These are phyloP conservation scores for Monomorium pharaonis DNA, from an alignment of 1,140 invertebrate genomes.

Conservation along the genomic window DNA sequence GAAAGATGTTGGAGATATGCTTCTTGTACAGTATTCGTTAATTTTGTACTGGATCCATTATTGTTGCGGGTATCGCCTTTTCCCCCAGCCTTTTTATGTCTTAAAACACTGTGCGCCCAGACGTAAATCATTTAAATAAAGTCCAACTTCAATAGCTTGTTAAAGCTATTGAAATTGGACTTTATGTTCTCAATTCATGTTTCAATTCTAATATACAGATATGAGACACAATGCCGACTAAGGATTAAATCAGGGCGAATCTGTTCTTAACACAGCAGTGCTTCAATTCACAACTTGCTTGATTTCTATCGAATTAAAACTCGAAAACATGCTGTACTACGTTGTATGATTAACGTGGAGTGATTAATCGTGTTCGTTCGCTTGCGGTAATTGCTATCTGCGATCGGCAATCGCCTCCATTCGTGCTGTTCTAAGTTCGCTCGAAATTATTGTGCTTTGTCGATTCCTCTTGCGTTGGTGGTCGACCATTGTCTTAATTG, in stretches of 20 bases:
- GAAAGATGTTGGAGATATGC: background rate
- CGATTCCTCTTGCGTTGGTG: background rate
- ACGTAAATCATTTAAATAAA: no score
- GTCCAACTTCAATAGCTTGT: background rate
- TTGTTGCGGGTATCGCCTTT: background rate
- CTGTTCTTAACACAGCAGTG: background rate
- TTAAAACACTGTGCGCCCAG: background rate
- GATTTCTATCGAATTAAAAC: conserved; percentile 8
- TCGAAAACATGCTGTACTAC: background rate
- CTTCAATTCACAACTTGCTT: background rate
- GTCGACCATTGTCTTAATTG: conserved; percentile 8
- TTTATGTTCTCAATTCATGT: background rate
- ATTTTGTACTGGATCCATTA: background rate
- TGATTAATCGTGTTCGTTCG: conserved; percentile 18
- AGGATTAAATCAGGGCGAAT: background rate
- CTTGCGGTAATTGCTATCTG: conserved; percentile 17
- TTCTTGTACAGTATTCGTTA: background rate
- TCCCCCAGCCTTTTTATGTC: background rate
- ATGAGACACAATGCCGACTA: no score
- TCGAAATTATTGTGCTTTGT: background rate
- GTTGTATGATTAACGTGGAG: conserved; percentile 7
- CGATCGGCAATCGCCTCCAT: background rate
- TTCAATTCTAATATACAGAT: background rate
- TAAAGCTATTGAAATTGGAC: no score
- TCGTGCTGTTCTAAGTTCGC: background rate